Base-by-base conservation (phyloP, 2,888 invertebrate genomes). In the Exocentrus adspersus region DNA sequence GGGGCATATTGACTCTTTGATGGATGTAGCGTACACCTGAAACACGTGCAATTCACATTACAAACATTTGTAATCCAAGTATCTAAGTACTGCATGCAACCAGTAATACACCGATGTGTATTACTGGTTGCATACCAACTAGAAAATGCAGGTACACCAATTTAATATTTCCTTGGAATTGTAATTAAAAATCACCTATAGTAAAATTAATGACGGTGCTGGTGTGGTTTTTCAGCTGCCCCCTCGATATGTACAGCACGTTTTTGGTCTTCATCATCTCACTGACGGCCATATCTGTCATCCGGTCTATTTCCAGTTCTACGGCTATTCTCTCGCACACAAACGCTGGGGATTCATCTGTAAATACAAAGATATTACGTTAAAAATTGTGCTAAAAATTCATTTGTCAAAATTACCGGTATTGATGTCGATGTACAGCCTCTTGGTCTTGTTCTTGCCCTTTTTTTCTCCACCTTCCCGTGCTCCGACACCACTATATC, bases 1-100 rank as follows among this genome's bases (percentile, higher is more conserved):
- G 84, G 0, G 97, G 97, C 97, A 98, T 97, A 82, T 98, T 98
- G 1, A 98, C 95, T 86, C 97, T 93, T 80, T 97, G 97, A 48
- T 94, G 94, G 75, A 98, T 95, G 78, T 93, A 93, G 57, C 94
- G 87, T 72, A 95, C 91, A 79, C 94, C 93, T 64, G 94, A 85
- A 65, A 59, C 17, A 17, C n/a, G n/a, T n/a, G n/a, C n/a, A 32
- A 37, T 48, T 6, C 21, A 42, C 14, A 12, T 37, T 12, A 50
- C 12, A 58, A 46, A 46, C 21, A 24, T 14, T 12, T 46, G 12
- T 17, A n/a, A 20, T 3, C 20, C 21, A 46, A 16, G 12, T 7
- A 2, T 37, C 12, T n/a, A 37, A n/a, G n/a, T n/a, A n/a, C n/a
- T n/a, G n/a, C n/a, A n/a, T n/a, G n/a, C n/a, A n/a, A n/a, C n/a